Evolutionary conservation across 2,888 invertebrate species (phyloP).

Genomic region (Lepas anatifera): DNA sequence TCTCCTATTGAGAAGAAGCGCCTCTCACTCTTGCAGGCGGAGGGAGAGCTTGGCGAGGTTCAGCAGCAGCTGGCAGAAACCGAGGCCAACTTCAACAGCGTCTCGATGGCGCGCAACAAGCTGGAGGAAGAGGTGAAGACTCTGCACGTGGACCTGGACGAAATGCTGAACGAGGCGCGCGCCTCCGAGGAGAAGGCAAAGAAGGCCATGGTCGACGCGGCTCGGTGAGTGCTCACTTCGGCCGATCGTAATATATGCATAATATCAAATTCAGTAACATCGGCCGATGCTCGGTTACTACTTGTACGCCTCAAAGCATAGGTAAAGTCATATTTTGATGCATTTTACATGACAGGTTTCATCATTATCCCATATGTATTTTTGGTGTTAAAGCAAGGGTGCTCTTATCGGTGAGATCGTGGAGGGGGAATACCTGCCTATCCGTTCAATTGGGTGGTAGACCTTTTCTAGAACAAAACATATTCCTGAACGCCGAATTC

Average conservation of each 20-base stretch:
- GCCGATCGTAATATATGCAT: too few species aligned
- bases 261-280: too few species aligned
- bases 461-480: too few species aligned
- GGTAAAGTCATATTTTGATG: too few species aligned
- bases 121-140: slow-evolving; percentile 75
- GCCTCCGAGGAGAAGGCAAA: slow-evolving; percentile 98
- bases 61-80: slow-evolving; percentile 43
- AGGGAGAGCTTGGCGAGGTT: slow-evolving; percentile 41
- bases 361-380: too few species aligned
- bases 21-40: slow-evolving; percentile 41
- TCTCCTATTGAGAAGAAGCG: too few species aligned
- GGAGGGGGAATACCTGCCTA: neutral
- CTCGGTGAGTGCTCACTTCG: slow-evolving; percentile 41
- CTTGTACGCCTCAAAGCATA: too few species aligned
- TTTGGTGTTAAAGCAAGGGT: too few species aligned
- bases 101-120: slow-evolving; percentile 97
- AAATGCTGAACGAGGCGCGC: slow-evolving; percentile 96
- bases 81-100: slow-evolving; percentile 74
- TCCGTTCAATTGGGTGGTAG: neutral
- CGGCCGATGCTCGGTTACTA: too few species aligned
- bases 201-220: slow-evolving; percentile 98
- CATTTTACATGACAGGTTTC: too few species aligned
- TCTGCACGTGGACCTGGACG: slow-evolving; percentile 80
- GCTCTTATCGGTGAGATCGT: too few species aligned
- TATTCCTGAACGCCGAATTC: too few species aligned